Conservation (phyloP, 2,888 invertebrate genomes). For the Nomada hirtipes region DNA sequence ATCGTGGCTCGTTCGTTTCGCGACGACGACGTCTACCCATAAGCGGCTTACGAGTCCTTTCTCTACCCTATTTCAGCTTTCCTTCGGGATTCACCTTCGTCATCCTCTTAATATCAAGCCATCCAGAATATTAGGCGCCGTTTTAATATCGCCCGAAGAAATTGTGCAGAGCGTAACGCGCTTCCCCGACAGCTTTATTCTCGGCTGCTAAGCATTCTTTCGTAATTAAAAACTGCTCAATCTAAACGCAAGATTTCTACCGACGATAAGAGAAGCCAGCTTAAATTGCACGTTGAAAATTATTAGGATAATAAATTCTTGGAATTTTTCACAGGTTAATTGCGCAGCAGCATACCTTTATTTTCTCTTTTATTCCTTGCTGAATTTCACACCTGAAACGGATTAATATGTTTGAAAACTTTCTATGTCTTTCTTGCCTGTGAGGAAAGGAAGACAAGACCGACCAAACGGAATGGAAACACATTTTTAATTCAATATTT, state of each 20-base stretch:
- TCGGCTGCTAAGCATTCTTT: slow-evolving; percentile 13
- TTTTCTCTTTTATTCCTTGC: not conserved
- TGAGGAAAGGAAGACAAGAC: too few relatives aligned
- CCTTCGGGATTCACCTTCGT: slow-evolving; percentile 42
- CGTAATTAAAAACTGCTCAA: slow-evolving; percentile 21
- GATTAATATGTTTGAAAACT: too few relatives aligned
- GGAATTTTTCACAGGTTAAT: not conserved
- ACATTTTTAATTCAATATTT: not conserved
- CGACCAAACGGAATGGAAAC: not conserved
- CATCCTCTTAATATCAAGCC: slow-evolving; percentile 49
- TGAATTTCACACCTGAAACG: too few relatives aligned
- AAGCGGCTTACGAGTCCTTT: slow-evolving; percentile 43
- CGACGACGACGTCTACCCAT: slow-evolving; percentile 8
- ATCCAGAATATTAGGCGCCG: slow-evolving; percentile 27
- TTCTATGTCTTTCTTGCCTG: too few relatives aligned
- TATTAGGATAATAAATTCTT: not conserved
- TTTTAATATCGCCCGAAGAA: slow-evolving; percentile 49
- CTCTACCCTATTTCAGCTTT: slow-evolving; percentile 19
- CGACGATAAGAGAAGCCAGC: not conserved
- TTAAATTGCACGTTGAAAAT: not conserved
- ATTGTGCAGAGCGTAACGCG: slow-evolving; percentile 32
- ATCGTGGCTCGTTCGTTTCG: slow-evolving; percentile 22
- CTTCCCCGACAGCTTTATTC: slow-evolving; percentile 22
- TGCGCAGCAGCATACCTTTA: too few relatives aligned
- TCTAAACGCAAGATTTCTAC: not conserved